These are phyloP conservation scores for Orthosia cruda DNA, from an alignment of 2,888 invertebrate genomes.

Conservation along the genomic window DNA sequence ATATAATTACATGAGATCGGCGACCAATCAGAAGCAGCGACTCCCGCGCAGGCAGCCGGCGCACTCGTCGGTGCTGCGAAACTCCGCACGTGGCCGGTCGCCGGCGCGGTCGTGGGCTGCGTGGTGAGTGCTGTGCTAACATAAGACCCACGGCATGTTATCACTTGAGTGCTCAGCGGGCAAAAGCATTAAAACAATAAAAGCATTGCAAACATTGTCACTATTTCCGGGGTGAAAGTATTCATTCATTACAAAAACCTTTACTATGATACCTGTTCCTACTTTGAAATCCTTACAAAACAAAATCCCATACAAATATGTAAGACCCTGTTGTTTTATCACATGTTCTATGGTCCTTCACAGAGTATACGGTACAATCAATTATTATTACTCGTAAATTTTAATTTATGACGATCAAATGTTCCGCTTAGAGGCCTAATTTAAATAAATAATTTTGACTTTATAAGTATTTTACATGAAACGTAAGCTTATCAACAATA, in stretches of 20 bases:
- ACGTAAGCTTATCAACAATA: background rate
- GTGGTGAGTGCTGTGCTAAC: too few species aligned
- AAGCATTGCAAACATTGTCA: background rate
- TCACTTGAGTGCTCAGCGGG: conserved; percentile 7
- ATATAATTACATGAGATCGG: conserved; percentile 40
- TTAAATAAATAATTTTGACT: too few species aligned
- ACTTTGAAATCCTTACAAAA: background rate
- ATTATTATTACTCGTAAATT: too few species aligned
- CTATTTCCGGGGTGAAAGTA: background rate
- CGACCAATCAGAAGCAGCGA: conserved; percentile 50
- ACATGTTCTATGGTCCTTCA: too few species aligned
- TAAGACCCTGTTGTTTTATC: too few species aligned
- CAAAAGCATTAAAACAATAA: background rate
- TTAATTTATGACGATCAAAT: too few species aligned
- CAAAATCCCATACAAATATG: background rate
- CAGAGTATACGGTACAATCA: too few species aligned
- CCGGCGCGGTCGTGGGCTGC: too few species aligned
- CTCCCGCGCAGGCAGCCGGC: background rate
- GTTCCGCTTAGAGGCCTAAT: too few species aligned
- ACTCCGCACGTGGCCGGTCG: too few species aligned
- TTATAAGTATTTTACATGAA: background rate
- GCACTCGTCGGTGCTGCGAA: background rate
- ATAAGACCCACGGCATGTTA: background rate
- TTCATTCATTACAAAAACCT: background rate
- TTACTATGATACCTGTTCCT: background rate